Evolutionary conservation across 2,113 vertebrate genomes (phyloP).

Genomic region (Neogale vison): DNA sequence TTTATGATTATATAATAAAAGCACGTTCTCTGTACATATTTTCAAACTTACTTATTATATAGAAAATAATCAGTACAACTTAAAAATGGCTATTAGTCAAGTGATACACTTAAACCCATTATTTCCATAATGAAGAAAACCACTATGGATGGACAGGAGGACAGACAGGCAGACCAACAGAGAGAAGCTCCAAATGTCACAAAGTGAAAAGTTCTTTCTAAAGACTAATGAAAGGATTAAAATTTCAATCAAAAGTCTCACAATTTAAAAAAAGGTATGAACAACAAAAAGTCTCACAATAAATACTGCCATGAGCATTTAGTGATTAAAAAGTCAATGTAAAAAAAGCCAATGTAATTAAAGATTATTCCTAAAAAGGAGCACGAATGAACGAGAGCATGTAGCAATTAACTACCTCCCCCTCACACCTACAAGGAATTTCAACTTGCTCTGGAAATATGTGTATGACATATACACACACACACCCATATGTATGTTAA

Average conservation of each 20-base stretch:
- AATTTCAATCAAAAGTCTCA: background rate
- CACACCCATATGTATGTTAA: fast-evolving
- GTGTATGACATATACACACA: background rate
- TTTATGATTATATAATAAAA: background rate
- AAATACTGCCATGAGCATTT: slow-evolving; percentile 4
- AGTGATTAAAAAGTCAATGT: background rate
- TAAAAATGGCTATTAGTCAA: background rate
- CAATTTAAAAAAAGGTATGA: background rate
- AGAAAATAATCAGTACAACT: background rate
- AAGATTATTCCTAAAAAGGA: slow-evolving; percentile 7
- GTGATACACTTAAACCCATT: background rate
- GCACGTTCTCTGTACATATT: background rate
- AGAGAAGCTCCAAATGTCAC: background rate
- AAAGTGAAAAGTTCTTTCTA: background rate
- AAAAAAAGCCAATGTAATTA: background rate
- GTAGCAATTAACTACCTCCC: background rate
- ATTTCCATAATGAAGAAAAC: slow-evolving; percentile 32
- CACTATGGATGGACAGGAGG: background rate
- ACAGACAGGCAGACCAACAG: fast-evolving
- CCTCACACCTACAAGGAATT: background rate
- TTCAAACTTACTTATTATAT: background rate
- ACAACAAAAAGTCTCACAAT: background rate
- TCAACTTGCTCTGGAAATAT: background rate
- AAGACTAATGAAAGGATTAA: background rate
- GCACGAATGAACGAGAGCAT: background rate